These are phyloP conservation scores for Acanthoscelides obtectus DNA, from an alignment of 2,888 invertebrate species.

Conservation along the genomic window DNA sequence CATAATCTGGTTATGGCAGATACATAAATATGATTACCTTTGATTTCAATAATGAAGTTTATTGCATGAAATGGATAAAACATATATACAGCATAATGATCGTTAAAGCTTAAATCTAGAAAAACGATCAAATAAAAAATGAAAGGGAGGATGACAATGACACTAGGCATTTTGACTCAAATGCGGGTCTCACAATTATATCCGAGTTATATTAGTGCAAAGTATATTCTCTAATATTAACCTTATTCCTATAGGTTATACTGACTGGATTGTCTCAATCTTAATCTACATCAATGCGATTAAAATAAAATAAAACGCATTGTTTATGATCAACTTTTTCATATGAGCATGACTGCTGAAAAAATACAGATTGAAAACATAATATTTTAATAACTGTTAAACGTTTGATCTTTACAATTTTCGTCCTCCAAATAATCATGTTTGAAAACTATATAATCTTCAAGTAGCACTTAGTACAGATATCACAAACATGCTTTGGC, in stretches of 20 bases:
- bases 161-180: constrained; percentile 22
- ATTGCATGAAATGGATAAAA: constrained; percentile 4
- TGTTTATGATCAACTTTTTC: background rate
- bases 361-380: no score
- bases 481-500: background rate
- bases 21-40: background rate
- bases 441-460: background rate
- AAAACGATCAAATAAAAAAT: constrained; percentile 3
- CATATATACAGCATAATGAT: constrained; percentile 9
- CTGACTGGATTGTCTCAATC: background rate
- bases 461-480: background rate
- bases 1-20: background rate
- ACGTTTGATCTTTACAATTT: no score
- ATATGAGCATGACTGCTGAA: background rate
- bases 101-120: constrained; percentile 1
- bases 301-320: background rate
- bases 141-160: constrained; percentile 38
- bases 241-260: background rate
- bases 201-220: background rate
- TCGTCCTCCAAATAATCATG: no score
- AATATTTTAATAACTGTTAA: no score
- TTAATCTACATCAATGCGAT: background rate
- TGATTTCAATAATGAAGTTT: background rate
- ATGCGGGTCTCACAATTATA: background rate
- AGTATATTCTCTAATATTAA: background rate